These are phyloP conservation scores for Phataginus tetradactyla DNA, from an alignment of 2,797 vertebrate species.

Conservation along the genomic window DNA sequence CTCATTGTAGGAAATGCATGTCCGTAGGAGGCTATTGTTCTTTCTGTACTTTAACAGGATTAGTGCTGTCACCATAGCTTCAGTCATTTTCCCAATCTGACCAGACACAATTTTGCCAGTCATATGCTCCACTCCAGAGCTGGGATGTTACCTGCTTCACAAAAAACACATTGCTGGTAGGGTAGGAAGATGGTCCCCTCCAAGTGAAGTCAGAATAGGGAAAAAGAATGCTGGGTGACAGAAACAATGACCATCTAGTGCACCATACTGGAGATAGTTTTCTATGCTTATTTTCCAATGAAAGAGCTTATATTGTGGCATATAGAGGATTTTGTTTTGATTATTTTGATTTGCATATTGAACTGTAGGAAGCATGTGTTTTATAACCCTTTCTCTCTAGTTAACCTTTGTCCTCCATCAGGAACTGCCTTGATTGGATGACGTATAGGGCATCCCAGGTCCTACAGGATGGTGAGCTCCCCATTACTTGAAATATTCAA, in stretches of 20 bases:
- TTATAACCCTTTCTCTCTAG: background rate
- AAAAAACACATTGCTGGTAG: background rate
- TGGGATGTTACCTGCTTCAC: background rate
- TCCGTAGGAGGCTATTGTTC: background rate
- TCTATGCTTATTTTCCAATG: background rate
- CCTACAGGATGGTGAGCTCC: background rate
- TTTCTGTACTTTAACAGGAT: background rate
- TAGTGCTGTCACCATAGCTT: background rate
- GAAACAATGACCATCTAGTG: background rate
- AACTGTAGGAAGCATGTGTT: background rate
- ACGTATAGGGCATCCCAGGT: background rate
- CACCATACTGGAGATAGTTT: background rate
- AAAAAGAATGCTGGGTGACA: background rate
- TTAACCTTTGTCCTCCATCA: background rate
- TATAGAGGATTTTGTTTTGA: background rate
- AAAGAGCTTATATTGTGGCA: background rate
- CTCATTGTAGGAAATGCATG: background rate
- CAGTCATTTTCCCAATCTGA: background rate
- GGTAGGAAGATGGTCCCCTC: background rate
- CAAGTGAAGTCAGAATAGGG: background rate
- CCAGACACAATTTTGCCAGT: conserved; percentile 17
- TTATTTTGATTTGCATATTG: conserved; percentile 35
- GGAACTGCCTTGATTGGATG: conserved; percentile 38
- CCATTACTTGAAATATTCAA: background rate
- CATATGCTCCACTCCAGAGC: background rate